A percentile compares a stretch with the other conserved stretches of the same genome.
Evolutionary conservation across 2,113 vertebrate species (phyloP).

Genomic region (Prunella fulvescens): DNA sequence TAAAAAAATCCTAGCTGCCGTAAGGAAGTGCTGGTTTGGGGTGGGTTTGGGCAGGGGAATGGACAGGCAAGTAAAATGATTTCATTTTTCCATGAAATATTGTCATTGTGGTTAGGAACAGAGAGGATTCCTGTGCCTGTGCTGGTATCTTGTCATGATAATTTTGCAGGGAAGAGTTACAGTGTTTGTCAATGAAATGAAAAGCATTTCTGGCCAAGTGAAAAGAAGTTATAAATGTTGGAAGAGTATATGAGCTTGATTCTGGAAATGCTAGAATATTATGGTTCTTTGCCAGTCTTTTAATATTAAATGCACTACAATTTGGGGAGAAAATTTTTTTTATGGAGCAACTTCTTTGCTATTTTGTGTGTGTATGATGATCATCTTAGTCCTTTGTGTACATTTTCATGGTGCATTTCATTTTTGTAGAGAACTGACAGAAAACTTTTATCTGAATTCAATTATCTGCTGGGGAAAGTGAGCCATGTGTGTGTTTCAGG

Average conservation of each 20-base stretch:
- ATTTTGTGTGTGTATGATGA: accelerated
- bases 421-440: not conserved
- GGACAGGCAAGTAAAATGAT: not conserved
- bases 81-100: not conserved
- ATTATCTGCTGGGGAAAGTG: not conserved
- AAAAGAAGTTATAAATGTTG: not conserved
- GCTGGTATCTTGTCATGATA: not conserved
- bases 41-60: not conserved
- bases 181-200: not conserved
- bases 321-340: not conserved
- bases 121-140: not conserved
- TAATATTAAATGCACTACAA: not conserved
- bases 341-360: not conserved
- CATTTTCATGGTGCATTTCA: not conserved
- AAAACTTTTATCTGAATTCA: conserved; percentile 12
- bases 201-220: not conserved
- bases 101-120: not conserved
- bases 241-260: not conserved
- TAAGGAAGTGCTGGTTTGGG: not conserved
- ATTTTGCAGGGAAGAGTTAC: not conserved
- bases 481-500: conserved; percentile 7
- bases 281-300: not conserved
- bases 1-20: not conserved
- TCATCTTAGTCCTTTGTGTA: not conserved
- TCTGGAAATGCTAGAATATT: not conserved